Evolutionary conservation across 1,140 invertebrate species (phyloP).

Genomic region (Tetramorium simillimum): DNA sequence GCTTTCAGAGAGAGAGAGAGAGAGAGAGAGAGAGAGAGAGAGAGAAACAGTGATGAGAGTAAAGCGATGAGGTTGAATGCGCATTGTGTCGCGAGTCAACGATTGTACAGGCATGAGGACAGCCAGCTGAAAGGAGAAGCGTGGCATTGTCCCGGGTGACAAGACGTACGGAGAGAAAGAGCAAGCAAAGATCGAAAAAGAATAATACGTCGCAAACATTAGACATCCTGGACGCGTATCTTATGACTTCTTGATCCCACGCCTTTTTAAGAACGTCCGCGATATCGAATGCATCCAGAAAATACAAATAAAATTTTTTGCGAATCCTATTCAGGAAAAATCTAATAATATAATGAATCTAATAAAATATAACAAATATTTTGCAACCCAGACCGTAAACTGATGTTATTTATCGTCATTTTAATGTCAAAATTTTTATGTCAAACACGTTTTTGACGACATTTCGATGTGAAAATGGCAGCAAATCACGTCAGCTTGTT

Average conservation of each 20-base stretch:
- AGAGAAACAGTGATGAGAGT: not conserved
- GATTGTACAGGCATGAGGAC: conserved; percentile 39
- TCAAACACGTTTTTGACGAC: no score
- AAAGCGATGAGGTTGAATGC: conserved; percentile 53
- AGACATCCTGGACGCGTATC: conserved; percentile 30
- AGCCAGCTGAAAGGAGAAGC: conserved; percentile 47
- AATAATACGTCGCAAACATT: not conserved
- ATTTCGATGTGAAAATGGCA: no score
- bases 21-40: not conserved
- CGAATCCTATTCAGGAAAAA: not conserved
- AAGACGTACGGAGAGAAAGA: conserved; percentile 50
- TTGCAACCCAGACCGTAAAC: not conserved
- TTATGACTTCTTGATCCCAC: conserved; percentile 10
- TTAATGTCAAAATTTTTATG: no score
- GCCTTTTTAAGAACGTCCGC: not conserved
- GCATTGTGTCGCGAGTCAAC: conserved; percentile 54
- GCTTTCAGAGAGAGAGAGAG: conserved; percentile 3
- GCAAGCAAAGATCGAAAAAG: not conserved
- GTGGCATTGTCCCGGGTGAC: conserved; percentile 62
- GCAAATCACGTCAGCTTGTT: no score
- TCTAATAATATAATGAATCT: not conserved
- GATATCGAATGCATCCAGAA: not conserved
- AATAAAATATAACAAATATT: not conserved
- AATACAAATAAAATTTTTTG: conserved; percentile 15
- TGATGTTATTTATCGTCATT: no score